A percentile compares a stretch with the other conserved stretches of the same genome.
Conservation (phyloP, 2,113 vertebrate species). For the Salminus brasiliensis region DNA sequence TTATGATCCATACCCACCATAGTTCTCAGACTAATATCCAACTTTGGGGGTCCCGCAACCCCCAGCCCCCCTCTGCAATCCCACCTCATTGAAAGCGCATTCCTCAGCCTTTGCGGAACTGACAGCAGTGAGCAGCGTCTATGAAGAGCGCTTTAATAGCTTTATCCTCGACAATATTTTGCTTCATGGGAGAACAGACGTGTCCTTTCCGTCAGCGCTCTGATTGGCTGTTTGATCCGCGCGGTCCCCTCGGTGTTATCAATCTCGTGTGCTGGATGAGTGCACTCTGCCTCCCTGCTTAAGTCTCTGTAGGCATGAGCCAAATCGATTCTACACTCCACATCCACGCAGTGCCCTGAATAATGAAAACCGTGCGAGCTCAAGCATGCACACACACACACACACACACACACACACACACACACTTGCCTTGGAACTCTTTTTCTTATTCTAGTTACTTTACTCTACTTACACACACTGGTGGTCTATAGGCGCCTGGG, state of each 20-base stretch:
- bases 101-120: background rate
- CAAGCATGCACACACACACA: constrained; percentile 12
- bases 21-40: background rate
- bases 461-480: background rate
- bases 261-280: constrained; percentile 19
- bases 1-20: no score
- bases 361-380: constrained; percentile 20
- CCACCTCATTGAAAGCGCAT: background rate
- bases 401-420: constrained; percentile 5
- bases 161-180: constrained; percentile 6
- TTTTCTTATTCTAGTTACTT: background rate
- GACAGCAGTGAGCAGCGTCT: background rate
- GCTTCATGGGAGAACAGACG: background rate
- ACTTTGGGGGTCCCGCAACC: background rate
- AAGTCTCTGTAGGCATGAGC: constrained; percentile 28
- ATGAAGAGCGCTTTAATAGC: background rate
- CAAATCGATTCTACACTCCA: constrained; percentile 39
- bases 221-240: constrained; percentile 22
- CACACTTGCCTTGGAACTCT: constrained; percentile 4
- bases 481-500: no score
- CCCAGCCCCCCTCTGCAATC: background rate
- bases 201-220: background rate
- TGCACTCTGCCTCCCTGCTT: background rate
- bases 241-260: constrained; percentile 23
- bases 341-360: constrained; percentile 17